Percentiles rank a stretch among this genome's conserved stretches.
These are phyloP conservation scores for Chionis minor DNA, from an alignment of 2,113 vertebrate genomes.

Conservation along the genomic window DNA sequence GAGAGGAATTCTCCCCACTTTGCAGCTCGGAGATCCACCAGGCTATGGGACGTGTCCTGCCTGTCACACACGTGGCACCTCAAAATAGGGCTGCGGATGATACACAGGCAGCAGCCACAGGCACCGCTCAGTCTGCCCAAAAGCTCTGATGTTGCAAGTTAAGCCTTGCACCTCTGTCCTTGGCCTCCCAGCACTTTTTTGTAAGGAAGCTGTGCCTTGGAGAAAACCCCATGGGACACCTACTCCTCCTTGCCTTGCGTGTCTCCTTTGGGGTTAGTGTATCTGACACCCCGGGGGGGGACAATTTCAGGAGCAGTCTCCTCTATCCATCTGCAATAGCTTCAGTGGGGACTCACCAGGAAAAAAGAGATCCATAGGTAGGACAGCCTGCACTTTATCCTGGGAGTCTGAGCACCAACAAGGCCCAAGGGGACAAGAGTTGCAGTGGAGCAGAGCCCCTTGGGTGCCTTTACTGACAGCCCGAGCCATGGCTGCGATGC, in stretches of 20 bases:
- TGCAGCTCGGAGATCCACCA: background rate
- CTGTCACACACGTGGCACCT: no score
- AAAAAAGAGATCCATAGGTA: background rate
- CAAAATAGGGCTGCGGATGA: background rate
- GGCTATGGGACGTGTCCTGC: background rate
- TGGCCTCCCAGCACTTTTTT: background rate
- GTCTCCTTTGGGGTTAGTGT: background rate
- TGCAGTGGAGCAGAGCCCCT: background rate
- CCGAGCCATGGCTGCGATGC: fast-evolving
- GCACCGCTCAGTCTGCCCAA: background rate
- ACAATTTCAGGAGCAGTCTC: background rate
- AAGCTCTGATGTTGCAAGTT: background rate
- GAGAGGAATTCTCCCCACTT: background rate
- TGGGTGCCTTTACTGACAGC: background rate
- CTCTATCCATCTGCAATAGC: background rate
- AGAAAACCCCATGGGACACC: background rate
- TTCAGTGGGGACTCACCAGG: background rate
- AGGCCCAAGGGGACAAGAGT: background rate
- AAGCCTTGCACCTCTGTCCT: background rate
- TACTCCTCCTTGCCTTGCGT: background rate
- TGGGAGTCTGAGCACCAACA: background rate
- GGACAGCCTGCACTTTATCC: background rate
- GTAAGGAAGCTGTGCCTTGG: background rate
- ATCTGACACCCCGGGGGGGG: background rate
- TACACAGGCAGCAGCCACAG: background rate